Conservation (phyloP, 1,140 invertebrate genomes). For the Heliconius hewitsoni region DNA sequence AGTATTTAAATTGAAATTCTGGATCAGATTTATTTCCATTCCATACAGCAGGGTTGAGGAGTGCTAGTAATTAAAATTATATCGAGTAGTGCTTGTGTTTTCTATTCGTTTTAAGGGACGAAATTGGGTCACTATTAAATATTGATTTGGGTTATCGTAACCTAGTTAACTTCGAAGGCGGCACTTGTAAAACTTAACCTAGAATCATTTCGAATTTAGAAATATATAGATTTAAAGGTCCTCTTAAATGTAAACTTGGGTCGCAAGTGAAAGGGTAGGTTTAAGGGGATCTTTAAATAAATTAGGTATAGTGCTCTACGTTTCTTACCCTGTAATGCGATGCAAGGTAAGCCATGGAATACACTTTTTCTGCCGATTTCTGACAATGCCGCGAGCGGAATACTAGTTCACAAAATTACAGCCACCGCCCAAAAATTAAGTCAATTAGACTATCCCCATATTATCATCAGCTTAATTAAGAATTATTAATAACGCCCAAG, state of each 20-base stretch:
- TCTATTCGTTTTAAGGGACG: background rate
- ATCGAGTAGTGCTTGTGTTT: constrained; percentile 5
- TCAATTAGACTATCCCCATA: background rate
- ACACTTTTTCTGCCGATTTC: too few relatives aligned
- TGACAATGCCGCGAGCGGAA: too few relatives aligned
- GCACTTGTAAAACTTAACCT: too few relatives aligned
- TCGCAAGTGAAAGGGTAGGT: too few relatives aligned
- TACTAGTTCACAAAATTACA: too few relatives aligned
- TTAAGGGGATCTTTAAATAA: too few relatives aligned
- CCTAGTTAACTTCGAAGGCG: background rate
- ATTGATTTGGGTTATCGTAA: background rate
- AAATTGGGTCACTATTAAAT: constrained; percentile 11
- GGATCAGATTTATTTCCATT: background rate
- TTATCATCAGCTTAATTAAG: background rate
- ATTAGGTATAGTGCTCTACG: too few relatives aligned
- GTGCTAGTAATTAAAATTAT: background rate
- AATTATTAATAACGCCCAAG: background rate
- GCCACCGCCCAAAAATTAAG: background rate
- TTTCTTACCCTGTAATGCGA: too few relatives aligned
- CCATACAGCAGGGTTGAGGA: background rate
- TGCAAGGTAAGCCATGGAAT: too few relatives aligned
- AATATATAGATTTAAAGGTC: too few relatives aligned
- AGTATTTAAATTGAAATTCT: background rate
- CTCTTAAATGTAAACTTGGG: too few relatives aligned
- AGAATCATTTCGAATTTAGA: too few relatives aligned